Base-by-base conservation (phyloP, 2,888 invertebrate species). In the Spodoptera picta region DNA sequence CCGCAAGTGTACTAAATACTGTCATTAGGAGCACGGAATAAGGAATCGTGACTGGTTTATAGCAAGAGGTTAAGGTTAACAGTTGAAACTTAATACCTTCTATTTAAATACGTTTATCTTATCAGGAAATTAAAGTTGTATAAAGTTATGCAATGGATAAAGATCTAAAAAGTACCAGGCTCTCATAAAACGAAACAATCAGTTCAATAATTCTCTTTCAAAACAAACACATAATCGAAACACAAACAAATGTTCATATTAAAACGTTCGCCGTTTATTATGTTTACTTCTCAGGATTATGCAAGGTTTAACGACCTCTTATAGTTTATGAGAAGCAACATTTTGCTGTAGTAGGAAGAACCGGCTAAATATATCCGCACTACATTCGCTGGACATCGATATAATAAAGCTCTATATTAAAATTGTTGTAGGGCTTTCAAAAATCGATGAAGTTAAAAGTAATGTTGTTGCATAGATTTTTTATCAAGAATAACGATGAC, bases 361-460 rank as follows among this genome's bases (percentile, higher is more conserved):
- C 77, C 77, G 46, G 81, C 84, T 84, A 83, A 84, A 80, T 88
- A 87, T 87, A 87, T 82, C 81, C 78, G 84, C 60, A 85, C 83
- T 87, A 87, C 82, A 85, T 88, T 81, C 73, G 67, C 69, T 79
- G 72, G 51, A 63, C 54, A 74, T 68, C 62, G 60, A 60, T 62
- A 60, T 62, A 60, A 50, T 58, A 49, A 53, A 68, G 46, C 44
- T 65, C 14, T 46, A 47, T 60, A 12, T 36, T 51, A 42, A 55
- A 63, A 51, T 42, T 23, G n/a, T 24, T 7, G n/a, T 57, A 73
- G 69, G 57, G 69, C 49, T 58, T 12, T 27, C 48, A 52, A 24
- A 44, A 36, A 36, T 36, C 2, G 31, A 6, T 4, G 36, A 27
- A 27, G 27, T 27, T 3, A 27, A 27, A 27, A 27, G 27, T 27